Evolutionary conservation across 53 echinoderm and acorn worm genomes (phyloP).

Genomic region (Holothuria scabra): DNA sequence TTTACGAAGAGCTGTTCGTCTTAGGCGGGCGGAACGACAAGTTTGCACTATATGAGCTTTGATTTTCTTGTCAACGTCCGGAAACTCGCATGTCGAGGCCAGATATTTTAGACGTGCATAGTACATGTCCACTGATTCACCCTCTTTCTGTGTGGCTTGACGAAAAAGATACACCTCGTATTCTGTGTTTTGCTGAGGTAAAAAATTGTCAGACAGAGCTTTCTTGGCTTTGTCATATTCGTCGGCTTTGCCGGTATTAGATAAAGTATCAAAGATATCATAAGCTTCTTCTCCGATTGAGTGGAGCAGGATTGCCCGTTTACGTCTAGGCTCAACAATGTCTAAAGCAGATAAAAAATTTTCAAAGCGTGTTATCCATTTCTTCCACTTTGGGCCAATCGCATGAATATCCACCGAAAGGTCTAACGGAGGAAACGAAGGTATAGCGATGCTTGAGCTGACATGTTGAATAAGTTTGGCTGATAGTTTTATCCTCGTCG

Average conservation of each 20-base stretch:
- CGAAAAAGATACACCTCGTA: slow-evolving; percentile 3
- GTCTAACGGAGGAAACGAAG: too few species aligned
- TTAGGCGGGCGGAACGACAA: background rate
- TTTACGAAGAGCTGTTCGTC: background rate
- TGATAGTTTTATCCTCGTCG: too few species aligned
- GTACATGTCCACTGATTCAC: slow-evolving; percentile 50
- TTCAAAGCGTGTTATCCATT: slow-evolving; percentile 3
- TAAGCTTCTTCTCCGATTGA: background rate
- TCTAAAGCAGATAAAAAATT: slow-evolving; percentile 14
- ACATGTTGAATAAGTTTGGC: too few species aligned
- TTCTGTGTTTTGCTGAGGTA: slow-evolving; percentile 6
- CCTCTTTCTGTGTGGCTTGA: too few species aligned
- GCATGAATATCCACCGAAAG: too few species aligned
- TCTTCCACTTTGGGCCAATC: slow-evolving; percentile 6
- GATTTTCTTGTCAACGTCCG: slow-evolving; percentile 9
- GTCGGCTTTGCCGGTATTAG: background rate
- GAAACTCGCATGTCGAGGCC: too few species aligned
- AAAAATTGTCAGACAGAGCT: background rate
- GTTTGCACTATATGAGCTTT: background rate
- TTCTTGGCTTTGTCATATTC: background rate
- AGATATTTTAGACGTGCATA: slow-evolving; percentile 19
- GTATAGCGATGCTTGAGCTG: too few species aligned
- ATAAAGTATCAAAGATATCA: slow-evolving; percentile 1
- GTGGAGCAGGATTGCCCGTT: slow-evolving; percentile 19
- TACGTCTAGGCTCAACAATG: slow-evolving; percentile 1